Evolutionary conservation across 2,797 vertebrate species (phyloP), one percentile per base, ranked within the genome.

Genomic region (Menidia menidia): DNA sequence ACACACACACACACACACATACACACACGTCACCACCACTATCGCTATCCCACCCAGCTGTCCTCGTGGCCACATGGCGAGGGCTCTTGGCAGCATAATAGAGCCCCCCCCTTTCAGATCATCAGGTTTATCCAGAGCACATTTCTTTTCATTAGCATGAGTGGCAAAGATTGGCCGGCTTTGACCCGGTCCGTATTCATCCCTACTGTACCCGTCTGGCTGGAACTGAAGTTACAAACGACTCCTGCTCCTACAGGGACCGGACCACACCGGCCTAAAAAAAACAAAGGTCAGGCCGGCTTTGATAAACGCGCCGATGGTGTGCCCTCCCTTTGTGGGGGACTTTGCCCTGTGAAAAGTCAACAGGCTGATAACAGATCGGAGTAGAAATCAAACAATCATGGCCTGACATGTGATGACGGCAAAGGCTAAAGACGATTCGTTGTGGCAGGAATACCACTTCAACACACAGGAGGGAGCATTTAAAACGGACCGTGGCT

Each of bases 201-300:
- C 89, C 83, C 82, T 90, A 93, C 88, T 78, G 80, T 87, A 82
- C 87, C 81, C 73, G 85, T 89, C 88, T 83, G 80, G 56, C 71
- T 86, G 80, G 74, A 87, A 93, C 79, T 86, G 87, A 61, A 79
- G 68, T 87, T 89, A 88, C 78, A 89, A 91, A 93, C 90, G 82
- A 91, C 81, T 70, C 60, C 13, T 54, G 56, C 60, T 65, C 42
- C 54, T 43, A 33, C 30, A 5, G 14, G 60, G 73, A 63, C 3
- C 35, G 61, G 42, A 25, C 62, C 69, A 78, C 70, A 57, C 48
- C 59, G 45, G 69, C 43, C 14, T 39, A 5, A 13, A 39, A 43
- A 42, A 9, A 16, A 25, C 25, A 25, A 25, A 25, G 31, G 11
- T 18, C 0, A 14, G 32, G 48, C 15, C 19, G 13, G 50, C 57